phyloP scores from a whole-genome alignment of 2,888 invertebrate species.

The Synanthedon tipuliformis region DNA sequence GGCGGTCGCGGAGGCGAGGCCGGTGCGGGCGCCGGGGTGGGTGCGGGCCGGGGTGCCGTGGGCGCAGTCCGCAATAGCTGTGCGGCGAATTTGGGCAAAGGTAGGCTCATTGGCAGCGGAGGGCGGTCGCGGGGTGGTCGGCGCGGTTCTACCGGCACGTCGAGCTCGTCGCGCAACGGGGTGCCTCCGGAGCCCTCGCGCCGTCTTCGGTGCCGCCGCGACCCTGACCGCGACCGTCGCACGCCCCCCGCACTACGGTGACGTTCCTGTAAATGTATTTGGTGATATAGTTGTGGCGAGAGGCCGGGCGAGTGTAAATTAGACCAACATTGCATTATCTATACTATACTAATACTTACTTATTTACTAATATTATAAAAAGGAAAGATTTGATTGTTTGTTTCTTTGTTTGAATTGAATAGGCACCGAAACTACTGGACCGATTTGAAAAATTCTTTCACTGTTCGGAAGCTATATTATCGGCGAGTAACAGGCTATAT shows the following conservation, averaged over 20 bases:
- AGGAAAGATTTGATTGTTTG: too few relatives aligned
- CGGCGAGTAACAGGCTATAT: too few relatives aligned
- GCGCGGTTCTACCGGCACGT: conserved; percentile 76
- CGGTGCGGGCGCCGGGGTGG: conserved; percentile 67
- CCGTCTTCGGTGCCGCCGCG: conserved; percentile 59
- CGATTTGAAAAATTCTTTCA: too few relatives aligned
- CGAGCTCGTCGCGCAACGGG: conserved; percentile 86
- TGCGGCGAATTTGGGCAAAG: conserved; percentile 89
- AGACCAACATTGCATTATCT: background rate
- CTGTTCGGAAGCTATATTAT: too few relatives aligned
- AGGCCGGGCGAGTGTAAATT: background rate
- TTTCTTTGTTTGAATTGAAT: too few relatives aligned
- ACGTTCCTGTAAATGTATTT: conserved; percentile 30
- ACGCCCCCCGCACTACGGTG: conserved; percentile 37
- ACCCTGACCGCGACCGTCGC: conserved; percentile 41
- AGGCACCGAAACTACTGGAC: too few relatives aligned
- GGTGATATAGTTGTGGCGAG: too few relatives aligned
- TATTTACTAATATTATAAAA: too few relatives aligned
- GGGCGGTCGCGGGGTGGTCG: conserved; percentile 73
- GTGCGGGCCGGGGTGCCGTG: conserved; percentile 53
- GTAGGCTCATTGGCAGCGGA: conserved; percentile 82
- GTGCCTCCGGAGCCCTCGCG: conserved; percentile 75
- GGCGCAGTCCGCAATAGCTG: conserved; percentile 70
- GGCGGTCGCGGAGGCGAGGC: conserved; percentile 78
- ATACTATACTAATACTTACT: too few relatives aligned